These are phyloP conservation scores for Zaprionus taronus DNA, from an alignment of 1,140 invertebrate species.

Conservation along the genomic window DNA sequence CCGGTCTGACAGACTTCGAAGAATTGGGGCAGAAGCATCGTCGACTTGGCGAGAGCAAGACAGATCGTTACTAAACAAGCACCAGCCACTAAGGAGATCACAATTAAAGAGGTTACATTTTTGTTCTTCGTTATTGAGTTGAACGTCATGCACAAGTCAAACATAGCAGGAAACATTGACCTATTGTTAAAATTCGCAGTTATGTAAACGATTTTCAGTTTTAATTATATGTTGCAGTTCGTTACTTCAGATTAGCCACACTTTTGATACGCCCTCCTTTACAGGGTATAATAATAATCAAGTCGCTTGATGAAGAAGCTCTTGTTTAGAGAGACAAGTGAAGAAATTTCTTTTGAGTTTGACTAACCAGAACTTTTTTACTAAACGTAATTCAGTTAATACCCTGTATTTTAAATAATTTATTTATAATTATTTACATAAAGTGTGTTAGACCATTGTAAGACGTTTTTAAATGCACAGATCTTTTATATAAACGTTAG, in stretches of 20 bases:
- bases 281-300: not conserved
- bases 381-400: too few relatives aligned
- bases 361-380: too few relatives aligned
- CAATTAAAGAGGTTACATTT: not conserved
- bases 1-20: conserved; percentile 24
- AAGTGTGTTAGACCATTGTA: too few relatives aligned
- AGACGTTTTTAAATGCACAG: too few relatives aligned
- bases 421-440: too few relatives aligned
- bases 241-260: not conserved
- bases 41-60: not conserved
- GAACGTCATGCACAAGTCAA: not conserved
- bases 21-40: not conserved
- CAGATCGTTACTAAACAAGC: not conserved
- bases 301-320: not conserved
- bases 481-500: too few relatives aligned
- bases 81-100: not conserved
- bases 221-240: not conserved
- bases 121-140: not conserved
- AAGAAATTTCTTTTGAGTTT: too few relatives aligned
- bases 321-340: not conserved
- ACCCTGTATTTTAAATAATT: too few relatives aligned
- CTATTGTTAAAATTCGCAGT: not conserved
- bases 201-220: not conserved
- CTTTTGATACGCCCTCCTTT: not conserved
- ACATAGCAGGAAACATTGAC: not conserved